A percentile compares a stretch with the other conserved stretches of the same genome.
These are phyloP conservation scores for Caenorhabditis virilis DNA, from an alignment of 2,888 invertebrate species.

Conservation along the genomic window DNA sequence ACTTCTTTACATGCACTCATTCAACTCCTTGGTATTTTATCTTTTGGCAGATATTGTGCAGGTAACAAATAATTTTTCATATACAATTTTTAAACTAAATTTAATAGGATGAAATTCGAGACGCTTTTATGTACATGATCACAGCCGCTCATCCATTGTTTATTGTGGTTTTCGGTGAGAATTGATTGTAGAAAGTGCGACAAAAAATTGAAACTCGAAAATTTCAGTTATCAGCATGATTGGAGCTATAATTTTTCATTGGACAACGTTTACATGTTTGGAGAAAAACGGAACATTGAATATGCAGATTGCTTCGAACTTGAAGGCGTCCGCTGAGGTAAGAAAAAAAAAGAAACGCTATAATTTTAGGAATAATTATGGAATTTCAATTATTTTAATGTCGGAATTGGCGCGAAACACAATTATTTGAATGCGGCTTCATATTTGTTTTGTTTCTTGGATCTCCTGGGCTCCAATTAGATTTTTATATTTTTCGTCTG, in stretches of 20 bases:
- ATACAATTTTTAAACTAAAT: too few species aligned
- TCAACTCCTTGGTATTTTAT: constrained; percentile 65
- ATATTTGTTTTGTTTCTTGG: too few species aligned
- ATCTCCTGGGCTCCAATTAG: too few species aligned
- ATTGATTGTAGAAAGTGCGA: too few species aligned
- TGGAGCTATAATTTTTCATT: constrained; percentile 44
- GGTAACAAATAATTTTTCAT: too few species aligned
- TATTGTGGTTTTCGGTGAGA: constrained; percentile 43
- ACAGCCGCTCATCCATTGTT: constrained; percentile 61
- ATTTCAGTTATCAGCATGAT: constrained; percentile 33
- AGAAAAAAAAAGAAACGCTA: too few species aligned
- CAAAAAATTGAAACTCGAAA: neutral
- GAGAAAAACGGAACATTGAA: constrained; percentile 49
- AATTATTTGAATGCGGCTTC: too few species aligned
- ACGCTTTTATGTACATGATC: constrained; percentile 66
- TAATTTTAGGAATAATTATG: too few species aligned
- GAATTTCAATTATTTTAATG: too few species aligned
- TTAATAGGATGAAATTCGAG: constrained; percentile 68
- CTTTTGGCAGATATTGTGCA: constrained; percentile 62
- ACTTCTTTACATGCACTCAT: constrained; percentile 64
- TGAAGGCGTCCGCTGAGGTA: constrained; percentile 57
- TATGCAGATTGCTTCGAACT: constrained; percentile 53
- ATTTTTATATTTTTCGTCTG: too few species aligned
- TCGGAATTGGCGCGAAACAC: too few species aligned
- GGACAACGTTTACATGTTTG: constrained; percentile 49